Percentiles rank a stretch among this genome's conserved stretches.
These are phyloP conservation scores for Hemicentrotus pulcherrimus DNA, from an alignment of 35 echinoderm and acorn worm species.

Conservation along the genomic window DNA sequence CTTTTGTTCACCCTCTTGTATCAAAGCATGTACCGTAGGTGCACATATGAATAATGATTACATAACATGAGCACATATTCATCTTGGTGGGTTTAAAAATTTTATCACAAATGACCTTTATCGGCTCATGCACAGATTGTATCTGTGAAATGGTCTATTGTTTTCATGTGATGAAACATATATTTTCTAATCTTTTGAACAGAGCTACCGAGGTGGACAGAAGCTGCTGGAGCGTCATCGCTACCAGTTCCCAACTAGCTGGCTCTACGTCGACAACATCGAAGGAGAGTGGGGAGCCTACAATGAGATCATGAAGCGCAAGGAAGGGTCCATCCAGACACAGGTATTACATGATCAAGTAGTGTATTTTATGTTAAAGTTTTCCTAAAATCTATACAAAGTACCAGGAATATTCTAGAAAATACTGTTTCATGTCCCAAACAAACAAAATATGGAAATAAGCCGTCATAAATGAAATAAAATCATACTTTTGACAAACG, in stretches of 20 bases:
- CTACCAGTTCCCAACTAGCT: slow-evolving; percentile 94
- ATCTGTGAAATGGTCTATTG: neutral
- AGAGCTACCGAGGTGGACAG: slow-evolving; percentile 92
- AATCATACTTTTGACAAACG: too few species aligned
- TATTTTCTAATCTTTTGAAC: neutral
- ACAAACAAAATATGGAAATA: too few species aligned
- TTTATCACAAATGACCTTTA: too few species aligned
- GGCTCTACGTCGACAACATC: slow-evolving; percentile 99
- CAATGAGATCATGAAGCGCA: slow-evolving; percentile 99
- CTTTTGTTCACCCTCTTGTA: neutral
- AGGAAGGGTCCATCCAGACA: slow-evolving; percentile 95
- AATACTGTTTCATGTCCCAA: too few species aligned
- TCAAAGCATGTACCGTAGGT: neutral
- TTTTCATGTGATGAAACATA: neutral
- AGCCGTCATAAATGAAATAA: too few species aligned
- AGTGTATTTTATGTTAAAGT: too few species aligned
- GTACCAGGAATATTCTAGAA: too few species aligned
- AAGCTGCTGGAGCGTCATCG: slow-evolving; percentile 94
- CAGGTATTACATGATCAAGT: slow-evolving; percentile 65
- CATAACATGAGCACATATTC: too few species aligned
- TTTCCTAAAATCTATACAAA: too few species aligned
- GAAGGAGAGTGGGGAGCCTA: slow-evolving; percentile 99
- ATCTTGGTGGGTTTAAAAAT: too few species aligned
- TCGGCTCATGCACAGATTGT: too few species aligned
- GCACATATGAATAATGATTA: too few species aligned